These are phyloP conservation scores for Ciconia stormi DNA, from an alignment of 2,113 vertebrate genomes.

Conservation along the genomic window DNA sequence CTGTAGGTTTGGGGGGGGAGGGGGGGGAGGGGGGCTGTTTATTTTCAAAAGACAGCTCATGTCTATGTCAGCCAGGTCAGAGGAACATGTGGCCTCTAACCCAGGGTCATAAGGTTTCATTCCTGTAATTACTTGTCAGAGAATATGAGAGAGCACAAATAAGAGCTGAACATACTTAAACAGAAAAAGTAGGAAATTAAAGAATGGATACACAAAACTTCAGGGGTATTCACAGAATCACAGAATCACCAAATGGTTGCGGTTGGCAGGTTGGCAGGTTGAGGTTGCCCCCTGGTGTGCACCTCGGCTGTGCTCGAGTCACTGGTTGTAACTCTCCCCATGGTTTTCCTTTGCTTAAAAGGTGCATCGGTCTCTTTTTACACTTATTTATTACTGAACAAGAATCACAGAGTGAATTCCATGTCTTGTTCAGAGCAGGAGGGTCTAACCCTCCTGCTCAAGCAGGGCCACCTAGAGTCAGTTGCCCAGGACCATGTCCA, in stretches of 20 bases:
- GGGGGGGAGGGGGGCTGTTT: too few relatives aligned
- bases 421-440: too few relatives aligned
- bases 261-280: too few relatives aligned
- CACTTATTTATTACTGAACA: slow-evolving; percentile 77
- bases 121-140: neutral
- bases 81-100: neutral
- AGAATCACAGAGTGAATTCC: too few relatives aligned
- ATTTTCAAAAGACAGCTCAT: neutral
- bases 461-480: neutral
- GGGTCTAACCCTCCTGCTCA: neutral
- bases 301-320: slow-evolving; percentile 37
- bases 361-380: slow-evolving; percentile 79
- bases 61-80: neutral
- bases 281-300: neutral
- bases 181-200: neutral
- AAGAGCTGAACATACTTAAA: neutral
- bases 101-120: neutral
- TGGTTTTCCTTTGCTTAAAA: slow-evolving; percentile 82
- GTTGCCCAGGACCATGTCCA: neutral
- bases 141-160: neutral
- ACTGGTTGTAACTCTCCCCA: slow-evolving; percentile 58
- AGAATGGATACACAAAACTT: neutral
- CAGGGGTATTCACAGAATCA: neutral
- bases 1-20: too few relatives aligned
- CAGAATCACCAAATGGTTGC: neutral